Percentiles rank a stretch among this genome's conserved stretches.
Evolutionary conservation across 2,797 vertebrate species (phyloP).

Genomic region (Carcharodon carcharias): DNA sequence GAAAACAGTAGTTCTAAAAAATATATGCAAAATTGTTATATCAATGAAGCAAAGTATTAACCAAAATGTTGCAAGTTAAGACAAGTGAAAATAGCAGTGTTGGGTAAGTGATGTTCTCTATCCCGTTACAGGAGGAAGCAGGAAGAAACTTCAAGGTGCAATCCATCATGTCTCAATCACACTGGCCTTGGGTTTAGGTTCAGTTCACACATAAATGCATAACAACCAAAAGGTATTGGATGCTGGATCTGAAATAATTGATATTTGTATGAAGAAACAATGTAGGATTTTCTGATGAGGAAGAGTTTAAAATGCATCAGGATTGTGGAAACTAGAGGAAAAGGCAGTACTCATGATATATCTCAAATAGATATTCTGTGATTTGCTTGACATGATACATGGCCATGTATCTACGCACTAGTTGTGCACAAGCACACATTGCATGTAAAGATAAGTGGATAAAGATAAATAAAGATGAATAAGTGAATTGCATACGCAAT

Average conservation of each 20-base stretch:
- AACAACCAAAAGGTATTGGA: background rate
- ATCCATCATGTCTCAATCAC: background rate
- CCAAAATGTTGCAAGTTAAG: background rate
- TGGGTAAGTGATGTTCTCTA: background rate
- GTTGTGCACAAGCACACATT: background rate
- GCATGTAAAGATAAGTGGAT: background rate
- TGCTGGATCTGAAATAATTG: background rate
- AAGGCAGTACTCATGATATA: background rate
- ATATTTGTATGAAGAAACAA: background rate
- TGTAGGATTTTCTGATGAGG: background rate
- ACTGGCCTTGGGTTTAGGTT: background rate
- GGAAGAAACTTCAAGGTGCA: background rate
- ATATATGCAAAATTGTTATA: background rate
- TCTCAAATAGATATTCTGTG: background rate
- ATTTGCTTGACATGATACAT: background rate
- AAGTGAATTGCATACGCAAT: background rate
- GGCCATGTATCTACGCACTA: background rate
- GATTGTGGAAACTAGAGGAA: background rate
- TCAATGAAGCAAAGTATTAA: background rate
- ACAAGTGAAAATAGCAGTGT: background rate
- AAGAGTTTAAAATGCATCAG: background rate
- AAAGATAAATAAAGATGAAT: background rate
- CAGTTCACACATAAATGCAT: background rate
- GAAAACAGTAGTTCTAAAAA: background rate
- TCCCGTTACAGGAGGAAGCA: background rate